Evolutionary conservation across 2,888 invertebrate genomes (phyloP), one percentile per base, ranked within the genome.

Genomic region (Isoperla grammatica): DNA sequence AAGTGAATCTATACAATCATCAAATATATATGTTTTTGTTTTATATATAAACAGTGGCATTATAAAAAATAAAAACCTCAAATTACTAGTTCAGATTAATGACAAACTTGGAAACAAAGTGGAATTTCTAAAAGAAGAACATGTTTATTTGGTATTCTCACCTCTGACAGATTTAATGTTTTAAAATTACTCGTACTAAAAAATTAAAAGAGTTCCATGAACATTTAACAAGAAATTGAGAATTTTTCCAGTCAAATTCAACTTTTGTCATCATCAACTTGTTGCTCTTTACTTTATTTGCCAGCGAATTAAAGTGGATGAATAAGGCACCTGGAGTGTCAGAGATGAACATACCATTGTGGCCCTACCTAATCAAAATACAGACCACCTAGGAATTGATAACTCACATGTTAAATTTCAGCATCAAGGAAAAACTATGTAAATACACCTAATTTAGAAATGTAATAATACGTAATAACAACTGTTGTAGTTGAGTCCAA

Each of bases 271-370:
- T 29, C 29, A 29, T 29, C 29, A 29, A 29, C 4, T 29, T 29
- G 29, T 29, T 6, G 29, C 29, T 29, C 29, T 29, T 29, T 29
- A 29, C 29, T 29, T 29, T 29, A 29, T 29, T 29, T 29, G 29
- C 29, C 29, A 29, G 29, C 29, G 29, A 29, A 29, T 29, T 29
- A 29, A 29, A 29, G 29, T 29, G 29, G 61, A 60, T 40, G 40
- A 57, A 59, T 63, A 63, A 63, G 63, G 63, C 63, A 63, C 63
- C 63, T 61, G 63, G 56, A 37, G 50, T 45, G 61, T 60, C 61
- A 63, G 63, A 60, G 61, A 60, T 60, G 63, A 63, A 57, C n/a
- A 59, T 61, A 61, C 61, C 63, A 39, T 17, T 37, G 40, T 48
- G 43, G 42, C 20, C 40, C 23, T 46, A 48, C 55, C 15, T 48